Evolutionary conservation across 1,140 invertebrate species (phyloP), one percentile per base, ranked within the genome.

Genomic region (Drosophila fuyamai): DNA sequence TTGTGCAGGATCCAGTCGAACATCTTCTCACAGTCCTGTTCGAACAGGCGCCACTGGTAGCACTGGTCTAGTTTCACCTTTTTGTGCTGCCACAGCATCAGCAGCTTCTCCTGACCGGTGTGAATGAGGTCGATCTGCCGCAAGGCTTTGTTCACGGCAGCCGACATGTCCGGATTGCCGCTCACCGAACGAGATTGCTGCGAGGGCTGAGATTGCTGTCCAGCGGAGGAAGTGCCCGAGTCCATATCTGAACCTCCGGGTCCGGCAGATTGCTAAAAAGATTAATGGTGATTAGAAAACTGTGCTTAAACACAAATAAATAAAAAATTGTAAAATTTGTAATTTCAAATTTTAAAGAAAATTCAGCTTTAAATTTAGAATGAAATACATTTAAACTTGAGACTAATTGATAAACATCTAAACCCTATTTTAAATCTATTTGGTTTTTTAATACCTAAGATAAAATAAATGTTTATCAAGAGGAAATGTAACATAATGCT

Each of bases 1-100:
- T 98, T 98, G 91, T 98, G 97, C 73, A 97, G 96, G 43, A 99
- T 98, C 98, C 98, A 99, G 91, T 99, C 98, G 92, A 99, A 97
- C 97, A 99, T 99, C 94, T 99, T 98, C 92, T 99, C 97, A 79
- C 97, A 98, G 93, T 99, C 98, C 92, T 98, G 97, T 93, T 99
- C 98, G 92, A 99, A 99, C 13, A 99, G 94, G 51, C 98, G 94
- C 66, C 99, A 94, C 90, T 99, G 98, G 92, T 98, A 97, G 92
- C 98, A 98, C 91, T 99, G 98, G 92, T 99, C 98, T 57, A 99
- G 94, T 92, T 98, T 97, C 59, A 96, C 94, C 92, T 98, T 98
- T 90, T 98, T 98, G 76, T 97, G 96, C 82, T 98, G 97, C 98
- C 98, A 99, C 29, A 98, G 93, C 91, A 98, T 97, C 41, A 98